Evolutionary conservation across 2,888 invertebrate genomes (phyloP).

Genomic region (Gastracanthus pulcherrimus): DNA sequence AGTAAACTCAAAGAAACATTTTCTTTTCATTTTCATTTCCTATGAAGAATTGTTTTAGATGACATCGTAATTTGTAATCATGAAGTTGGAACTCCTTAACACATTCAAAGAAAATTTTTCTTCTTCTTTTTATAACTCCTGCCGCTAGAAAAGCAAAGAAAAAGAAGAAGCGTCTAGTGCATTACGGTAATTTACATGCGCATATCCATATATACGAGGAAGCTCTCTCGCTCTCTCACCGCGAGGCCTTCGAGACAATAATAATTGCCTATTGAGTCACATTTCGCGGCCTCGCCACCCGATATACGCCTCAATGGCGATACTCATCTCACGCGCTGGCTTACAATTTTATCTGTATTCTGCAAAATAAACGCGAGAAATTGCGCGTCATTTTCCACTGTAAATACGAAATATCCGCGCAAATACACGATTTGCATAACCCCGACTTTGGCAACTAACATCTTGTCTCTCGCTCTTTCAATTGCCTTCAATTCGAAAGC

Average conservation of each 20-base stretch:
- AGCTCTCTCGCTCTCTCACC: not conserved
- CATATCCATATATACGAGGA: slow-evolving; percentile 11
- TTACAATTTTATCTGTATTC: not conserved
- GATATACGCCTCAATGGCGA: not conserved
- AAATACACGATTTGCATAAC: slow-evolving; percentile 40
- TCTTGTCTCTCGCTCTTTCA: slow-evolving; percentile 23
- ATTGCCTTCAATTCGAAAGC: slow-evolving; percentile 26
- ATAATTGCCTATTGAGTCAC: slow-evolving; percentile 47
- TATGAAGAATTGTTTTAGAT: no score
- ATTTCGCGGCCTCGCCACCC: slow-evolving; percentile 20
- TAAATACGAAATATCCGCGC: not conserved
- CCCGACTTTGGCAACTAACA: slow-evolving; percentile 32
- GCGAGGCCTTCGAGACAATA: slow-evolving; percentile 24
- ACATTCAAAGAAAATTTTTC: no score
- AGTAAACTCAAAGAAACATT: not conserved
- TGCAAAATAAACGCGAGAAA: not conserved
- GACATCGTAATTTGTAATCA: no score
- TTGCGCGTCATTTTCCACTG: not conserved
- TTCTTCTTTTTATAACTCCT: no score
- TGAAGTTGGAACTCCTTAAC: no score
- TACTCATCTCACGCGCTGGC: not conserved
- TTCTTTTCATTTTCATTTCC: not conserved
- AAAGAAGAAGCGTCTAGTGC: slow-evolving; percentile 4
- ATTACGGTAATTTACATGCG: not conserved
- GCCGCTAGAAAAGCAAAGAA: not conserved